These are phyloP conservation scores for Pomacea maculata DNA, from an alignment of 1,140 invertebrate species.

Conservation along the genomic window DNA sequence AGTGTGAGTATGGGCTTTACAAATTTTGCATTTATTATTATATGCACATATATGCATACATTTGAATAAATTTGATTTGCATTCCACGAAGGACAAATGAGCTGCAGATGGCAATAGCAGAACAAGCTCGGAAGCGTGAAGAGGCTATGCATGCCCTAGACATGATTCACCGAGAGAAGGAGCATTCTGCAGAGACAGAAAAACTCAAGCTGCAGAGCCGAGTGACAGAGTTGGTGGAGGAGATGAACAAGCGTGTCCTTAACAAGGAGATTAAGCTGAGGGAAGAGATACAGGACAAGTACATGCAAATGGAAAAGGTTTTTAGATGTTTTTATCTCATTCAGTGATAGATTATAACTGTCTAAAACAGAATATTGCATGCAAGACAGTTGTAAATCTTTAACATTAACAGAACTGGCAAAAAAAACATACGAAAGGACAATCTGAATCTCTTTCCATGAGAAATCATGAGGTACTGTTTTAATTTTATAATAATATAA, in stretches of 20 bases:
- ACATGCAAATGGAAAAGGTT: conserved; percentile 60
- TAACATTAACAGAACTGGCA: too few relatives aligned
- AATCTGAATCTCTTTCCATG: too few relatives aligned
- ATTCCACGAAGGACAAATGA: conserved; percentile 50
- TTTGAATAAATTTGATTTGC: not conserved
- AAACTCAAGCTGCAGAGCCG: conserved; percentile 50
- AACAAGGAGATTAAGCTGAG: conserved; percentile 62
- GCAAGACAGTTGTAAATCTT: too few relatives aligned
- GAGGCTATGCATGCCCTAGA: conserved; percentile 61
- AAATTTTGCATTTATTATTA: too few relatives aligned
- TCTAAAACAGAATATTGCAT: too few relatives aligned
- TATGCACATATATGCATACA: not conserved
- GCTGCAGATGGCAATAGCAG: conserved; percentile 44
- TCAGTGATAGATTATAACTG: too few relatives aligned
- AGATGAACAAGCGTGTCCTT: conserved; percentile 60
- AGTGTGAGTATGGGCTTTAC: too few relatives aligned
- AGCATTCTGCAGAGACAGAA: conserved; percentile 59
- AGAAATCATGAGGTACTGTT: too few relatives aligned
- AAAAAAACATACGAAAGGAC: too few relatives aligned
- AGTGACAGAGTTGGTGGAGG: conserved; percentile 58
- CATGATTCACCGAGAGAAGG: conserved; percentile 58
- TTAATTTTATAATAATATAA: too few relatives aligned
- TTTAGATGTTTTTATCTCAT: too few relatives aligned
- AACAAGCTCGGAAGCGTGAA: conserved; percentile 58
- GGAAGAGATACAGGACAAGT: conserved; percentile 61